Percentiles rank a stretch among this genome's conserved stretches.
Evolutionary conservation across 2,797 vertebrate genomes (phyloP).

Genomic region (Sebastes kiyomatsui): DNA sequence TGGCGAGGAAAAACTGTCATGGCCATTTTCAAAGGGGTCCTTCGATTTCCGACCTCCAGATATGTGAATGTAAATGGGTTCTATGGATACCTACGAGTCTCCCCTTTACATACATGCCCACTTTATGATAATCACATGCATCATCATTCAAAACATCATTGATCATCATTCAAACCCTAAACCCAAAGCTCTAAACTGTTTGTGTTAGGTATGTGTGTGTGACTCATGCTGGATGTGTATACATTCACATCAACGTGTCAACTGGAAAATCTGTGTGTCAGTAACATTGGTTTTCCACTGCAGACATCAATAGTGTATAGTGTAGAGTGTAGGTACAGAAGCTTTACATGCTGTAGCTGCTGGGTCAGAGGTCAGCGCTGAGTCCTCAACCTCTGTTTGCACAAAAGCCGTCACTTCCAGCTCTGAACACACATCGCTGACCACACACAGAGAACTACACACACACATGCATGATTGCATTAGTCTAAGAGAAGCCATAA

Average conservation of each 20-base stretch:
- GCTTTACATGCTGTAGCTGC: background rate
- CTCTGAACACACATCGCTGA: background rate
- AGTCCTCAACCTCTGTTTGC: conserved; percentile 10
- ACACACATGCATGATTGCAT: background rate
- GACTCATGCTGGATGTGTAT: background rate
- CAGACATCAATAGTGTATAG: background rate
- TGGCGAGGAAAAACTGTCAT: too few relatives aligned
- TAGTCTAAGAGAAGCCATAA: too few relatives aligned
- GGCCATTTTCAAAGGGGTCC: too few relatives aligned
- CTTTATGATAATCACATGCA: too few relatives aligned
- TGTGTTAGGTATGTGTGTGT: background rate
- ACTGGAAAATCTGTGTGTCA: background rate
- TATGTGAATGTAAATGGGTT: too few relatives aligned
- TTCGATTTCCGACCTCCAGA: too few relatives aligned
- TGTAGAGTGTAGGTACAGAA: background rate
- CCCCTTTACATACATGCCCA: too few relatives aligned
- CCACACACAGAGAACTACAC: too few relatives aligned
- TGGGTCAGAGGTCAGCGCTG: background rate
- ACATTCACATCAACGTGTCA: background rate
- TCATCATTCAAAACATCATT: too few relatives aligned
- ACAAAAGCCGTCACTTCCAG: conserved; percentile 2
- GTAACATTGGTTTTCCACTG: conserved; percentile 12
- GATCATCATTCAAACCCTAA: background rate
- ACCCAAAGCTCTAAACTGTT: background rate
- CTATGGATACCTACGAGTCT: too few relatives aligned